Conservation (phyloP, 1,140 invertebrate species). For the Drosophila pseudoananassae region DNA sequence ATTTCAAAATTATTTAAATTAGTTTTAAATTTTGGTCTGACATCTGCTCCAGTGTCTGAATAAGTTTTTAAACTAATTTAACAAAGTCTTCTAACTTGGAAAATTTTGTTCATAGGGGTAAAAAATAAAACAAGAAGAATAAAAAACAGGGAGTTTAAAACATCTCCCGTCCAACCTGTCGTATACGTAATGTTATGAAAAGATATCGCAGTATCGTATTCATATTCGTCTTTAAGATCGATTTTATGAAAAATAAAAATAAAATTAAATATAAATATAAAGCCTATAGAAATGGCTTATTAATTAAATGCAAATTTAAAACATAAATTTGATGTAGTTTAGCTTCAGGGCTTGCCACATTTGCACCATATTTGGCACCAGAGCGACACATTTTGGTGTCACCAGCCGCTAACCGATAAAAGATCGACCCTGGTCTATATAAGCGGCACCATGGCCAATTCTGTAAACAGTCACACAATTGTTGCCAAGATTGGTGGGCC, state of each 20-base stretch:
- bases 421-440: constrained; percentile 55
- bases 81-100: too few relatives aligned
- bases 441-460: constrained; percentile 55
- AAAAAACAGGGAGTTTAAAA: too few relatives aligned
- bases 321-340: background rate
- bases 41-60: background rate
- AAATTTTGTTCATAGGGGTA: too few relatives aligned
- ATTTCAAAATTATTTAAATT: background rate
- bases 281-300: background rate
- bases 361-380: constrained; percentile 22
- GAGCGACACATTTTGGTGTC: constrained; percentile 52
- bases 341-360: background rate
- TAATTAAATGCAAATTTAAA: background rate
- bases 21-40: background rate
- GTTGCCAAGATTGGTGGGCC: constrained; percentile 51
- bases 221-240: too few relatives aligned
- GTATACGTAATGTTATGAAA: background rate
- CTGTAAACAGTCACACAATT: constrained; percentile 43
- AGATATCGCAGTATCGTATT: too few relatives aligned
- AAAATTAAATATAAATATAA: too few relatives aligned
- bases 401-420: constrained; percentile 29
- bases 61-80: background rate
- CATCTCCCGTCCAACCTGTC: background rate
- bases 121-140: too few relatives aligned
- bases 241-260: too few relatives aligned